Conservation (phyloP, 2,113 vertebrate genomes). For the Hippocampus mohnikei region DNA sequence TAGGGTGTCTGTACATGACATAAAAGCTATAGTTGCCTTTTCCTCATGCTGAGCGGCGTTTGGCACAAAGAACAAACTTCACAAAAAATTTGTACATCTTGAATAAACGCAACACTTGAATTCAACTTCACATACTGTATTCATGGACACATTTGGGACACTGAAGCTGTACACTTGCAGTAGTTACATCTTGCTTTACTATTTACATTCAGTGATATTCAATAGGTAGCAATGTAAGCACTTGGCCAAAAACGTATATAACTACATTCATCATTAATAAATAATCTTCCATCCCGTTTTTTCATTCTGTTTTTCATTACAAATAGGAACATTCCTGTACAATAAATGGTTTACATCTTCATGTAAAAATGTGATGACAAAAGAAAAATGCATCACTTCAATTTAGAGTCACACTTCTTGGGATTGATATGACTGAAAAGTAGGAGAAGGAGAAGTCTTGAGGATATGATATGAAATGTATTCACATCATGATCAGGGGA, state of each 20-base stretch:
- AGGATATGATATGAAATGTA: conserved; percentile 10
- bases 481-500: conserved; percentile 50
- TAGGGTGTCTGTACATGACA: neutral
- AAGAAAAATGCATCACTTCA: conserved; percentile 21
- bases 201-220: conserved; percentile 8
- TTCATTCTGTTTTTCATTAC: conserved; percentile 8
- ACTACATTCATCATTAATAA: conserved; percentile 30
- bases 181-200: conserved; percentile 4
- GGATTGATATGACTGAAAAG: neutral
- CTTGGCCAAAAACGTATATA: conserved; percentile 16
- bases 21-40: neutral
- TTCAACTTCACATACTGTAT: neutral
- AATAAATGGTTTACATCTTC: neutral
- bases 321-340: conserved; percentile 22
- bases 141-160: neutral
- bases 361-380: conserved; percentile 20
- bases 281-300: conserved; percentile 37
- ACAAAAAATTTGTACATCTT: neutral
- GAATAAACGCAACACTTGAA: neutral
- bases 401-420: conserved; percentile 4
- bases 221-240: conserved; percentile 14
- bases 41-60: neutral
- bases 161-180: neutral
- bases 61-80: conserved; percentile 15
- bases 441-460: conserved; percentile 4